Conservation (phyloP, 2,888 invertebrate genomes). For the Phania funesta region DNA sequence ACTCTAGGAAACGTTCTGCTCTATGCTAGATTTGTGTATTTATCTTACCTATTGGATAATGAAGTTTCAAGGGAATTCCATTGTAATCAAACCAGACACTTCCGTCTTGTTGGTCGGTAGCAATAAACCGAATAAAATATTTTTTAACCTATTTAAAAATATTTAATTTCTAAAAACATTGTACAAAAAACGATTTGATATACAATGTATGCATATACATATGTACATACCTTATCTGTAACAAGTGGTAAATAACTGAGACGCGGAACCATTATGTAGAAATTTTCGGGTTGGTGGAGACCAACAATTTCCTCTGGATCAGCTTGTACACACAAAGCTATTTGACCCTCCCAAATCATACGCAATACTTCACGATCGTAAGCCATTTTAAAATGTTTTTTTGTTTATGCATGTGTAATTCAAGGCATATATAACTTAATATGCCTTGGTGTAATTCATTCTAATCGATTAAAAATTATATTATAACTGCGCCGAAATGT, state of each 20-base stretch:
- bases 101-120: constrained; percentile 89
- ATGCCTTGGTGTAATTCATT: too few relatives aligned
- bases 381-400: constrained; percentile 92
- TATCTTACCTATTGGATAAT: constrained; percentile 85
- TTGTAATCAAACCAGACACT: constrained; percentile 98
- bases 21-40: background rate
- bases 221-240: constrained; percentile 92
- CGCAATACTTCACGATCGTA: constrained; percentile 96
- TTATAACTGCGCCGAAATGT: too few relatives aligned
- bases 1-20: too few relatives aligned
- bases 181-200: background rate
- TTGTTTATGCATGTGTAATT: too few relatives aligned
- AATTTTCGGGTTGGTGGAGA: constrained; percentile 94
- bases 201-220: too few relatives aligned
- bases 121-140: constrained; percentile 91
- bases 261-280: constrained; percentile 95
- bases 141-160: constrained; percentile 86
- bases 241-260: constrained; percentile 96
- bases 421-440: too few relatives aligned
- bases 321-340: constrained; percentile 95
- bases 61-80: constrained; percentile 95
- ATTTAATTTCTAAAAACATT: background rate
- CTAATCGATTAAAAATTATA: too few relatives aligned
- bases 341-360: constrained; percentile 97
- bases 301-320: constrained; percentile 93